A percentile compares a stretch with the other conserved stretches of the same genome.
phyloP scores from a whole-genome alignment of 2,797 vertebrate species.

The Bufotes viridis region DNA sequence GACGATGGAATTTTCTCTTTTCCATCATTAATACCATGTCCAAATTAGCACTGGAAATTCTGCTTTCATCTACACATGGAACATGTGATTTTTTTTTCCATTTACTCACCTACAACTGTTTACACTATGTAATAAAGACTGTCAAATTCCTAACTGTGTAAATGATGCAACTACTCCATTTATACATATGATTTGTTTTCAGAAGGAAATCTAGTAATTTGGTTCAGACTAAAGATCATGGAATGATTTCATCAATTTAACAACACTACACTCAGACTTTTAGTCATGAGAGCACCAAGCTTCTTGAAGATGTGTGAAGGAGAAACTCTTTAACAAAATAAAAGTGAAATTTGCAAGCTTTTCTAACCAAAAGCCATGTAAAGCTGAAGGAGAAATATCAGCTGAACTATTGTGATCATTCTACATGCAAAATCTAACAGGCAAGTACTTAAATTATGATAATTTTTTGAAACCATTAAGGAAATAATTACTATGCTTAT shows the following conservation, averaged over 20 bases:
- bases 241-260: slow-evolving; percentile 38
- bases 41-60: slow-evolving; percentile 35
- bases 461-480: not conserved
- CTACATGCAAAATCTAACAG: not conserved
- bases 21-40: slow-evolving; percentile 11
- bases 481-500: not conserved
- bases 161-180: slow-evolving; percentile 21
- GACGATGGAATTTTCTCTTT: too few relatives aligned
- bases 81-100: slow-evolving; percentile 48
- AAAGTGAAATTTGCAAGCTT: not conserved
- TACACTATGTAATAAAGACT: slow-evolving; percentile 27
- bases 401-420: not conserved
- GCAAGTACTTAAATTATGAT: not conserved
- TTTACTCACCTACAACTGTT: slow-evolving; percentile 40
- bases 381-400: not conserved
- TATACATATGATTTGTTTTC: slow-evolving; percentile 35
- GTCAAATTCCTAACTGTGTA: slow-evolving; percentile 30
- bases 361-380: not conserved
- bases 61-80: slow-evolving; percentile 32
- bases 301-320: not conserved
- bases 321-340: slow-evolving; percentile 10
- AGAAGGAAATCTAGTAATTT: slow-evolving; percentile 40
- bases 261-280: slow-evolving; percentile 27
- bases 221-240: slow-evolving; percentile 19
- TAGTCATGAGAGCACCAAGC: not conserved